A percentile compares a stretch with the other conserved stretches of the same genome.
phyloP scores from a whole-genome alignment of 2,113 vertebrate genomes.

The Apteryx owenii region DNA sequence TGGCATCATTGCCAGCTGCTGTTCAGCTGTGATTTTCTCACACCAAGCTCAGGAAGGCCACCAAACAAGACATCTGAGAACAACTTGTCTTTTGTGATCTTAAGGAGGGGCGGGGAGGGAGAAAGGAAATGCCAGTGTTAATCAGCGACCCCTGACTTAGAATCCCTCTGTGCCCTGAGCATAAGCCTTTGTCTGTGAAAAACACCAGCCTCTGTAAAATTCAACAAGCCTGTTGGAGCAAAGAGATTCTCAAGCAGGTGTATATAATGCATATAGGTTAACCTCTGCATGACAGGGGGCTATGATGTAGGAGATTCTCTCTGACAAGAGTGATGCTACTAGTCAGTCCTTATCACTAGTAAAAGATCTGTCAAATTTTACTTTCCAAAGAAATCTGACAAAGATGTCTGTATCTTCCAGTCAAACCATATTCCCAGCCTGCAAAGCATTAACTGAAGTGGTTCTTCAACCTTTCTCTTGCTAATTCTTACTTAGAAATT shows the following conservation, averaged over 20 bases:
- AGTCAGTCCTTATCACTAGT: not conserved
- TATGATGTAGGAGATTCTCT: not conserved
- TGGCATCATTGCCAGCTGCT: not conserved
- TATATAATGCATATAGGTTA: not conserved
- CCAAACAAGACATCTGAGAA: conserved; percentile 37
- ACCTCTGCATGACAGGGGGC: not conserved
- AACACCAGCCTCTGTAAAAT: not conserved
- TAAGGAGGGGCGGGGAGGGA: not conserved
- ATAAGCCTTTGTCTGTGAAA: not conserved
- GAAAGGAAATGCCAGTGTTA: not conserved
- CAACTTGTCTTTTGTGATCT: not conserved
- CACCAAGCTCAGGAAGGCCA: not conserved
- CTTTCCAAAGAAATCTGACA: not conserved
- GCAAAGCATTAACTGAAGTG: not conserved
- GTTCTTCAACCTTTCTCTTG: not conserved
- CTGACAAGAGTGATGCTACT: not conserved
- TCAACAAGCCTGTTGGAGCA: not conserved
- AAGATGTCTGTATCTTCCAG: not conserved
- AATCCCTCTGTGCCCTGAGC: not conserved
- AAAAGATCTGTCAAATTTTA: not conserved
- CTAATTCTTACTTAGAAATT: not conserved
- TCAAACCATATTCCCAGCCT: not conserved
- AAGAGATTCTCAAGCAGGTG: not conserved
- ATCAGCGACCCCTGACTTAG: not conserved
- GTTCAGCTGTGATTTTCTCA: conserved; percentile 30